A percentile compares a stretch with the other conserved stretches of the same genome.
These are phyloP conservation scores for Notodromas monacha DNA, from an alignment of 2,888 invertebrate genomes.

Conservation along the genomic window DNA sequence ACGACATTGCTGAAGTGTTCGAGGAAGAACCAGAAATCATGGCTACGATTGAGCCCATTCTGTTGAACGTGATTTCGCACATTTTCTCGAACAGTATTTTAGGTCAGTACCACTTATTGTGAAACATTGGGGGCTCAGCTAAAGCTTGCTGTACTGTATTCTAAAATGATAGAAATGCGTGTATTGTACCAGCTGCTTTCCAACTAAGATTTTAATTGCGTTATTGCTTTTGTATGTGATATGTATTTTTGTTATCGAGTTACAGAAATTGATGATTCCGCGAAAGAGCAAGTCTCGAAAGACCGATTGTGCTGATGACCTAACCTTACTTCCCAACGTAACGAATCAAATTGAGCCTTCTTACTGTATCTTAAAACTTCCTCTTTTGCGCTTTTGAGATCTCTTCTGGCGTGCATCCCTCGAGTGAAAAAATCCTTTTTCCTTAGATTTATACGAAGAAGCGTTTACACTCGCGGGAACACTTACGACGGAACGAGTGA, in stretches of 20 bases:
- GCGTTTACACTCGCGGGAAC: conserved; percentile 68
- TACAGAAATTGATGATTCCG: conserved; percentile 59
- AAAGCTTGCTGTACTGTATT: background rate
- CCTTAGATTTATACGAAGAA: no score
- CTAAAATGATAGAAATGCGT: background rate
- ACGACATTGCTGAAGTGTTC: conserved; percentile 73
- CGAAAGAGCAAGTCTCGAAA: no score
- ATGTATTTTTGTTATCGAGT: background rate
- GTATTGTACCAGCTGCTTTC: no score
- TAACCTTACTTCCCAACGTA: no score
- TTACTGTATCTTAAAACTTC: no score
- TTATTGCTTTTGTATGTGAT: conserved; percentile 2
- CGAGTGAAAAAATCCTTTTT: no score
- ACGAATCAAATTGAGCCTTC: no score
- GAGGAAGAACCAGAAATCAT: conserved; percentile 53
- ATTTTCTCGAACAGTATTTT: conserved; percentile 36
- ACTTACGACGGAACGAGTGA: conserved; percentile 53
- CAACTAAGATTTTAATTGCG: no score
- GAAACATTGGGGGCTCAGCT: no score
- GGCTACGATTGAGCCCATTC: conserved; percentile 57
- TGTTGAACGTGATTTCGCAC: conserved; percentile 42
- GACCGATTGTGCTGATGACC: no score
- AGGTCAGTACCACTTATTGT: conserved; percentile 24
- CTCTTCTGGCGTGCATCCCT: no score
- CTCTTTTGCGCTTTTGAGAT: no score